A percentile compares a stretch with the other conserved stretches of the same genome.
Conservation (phyloP, 2,888 invertebrate genomes). For the Calephelis perditalis region DNA sequence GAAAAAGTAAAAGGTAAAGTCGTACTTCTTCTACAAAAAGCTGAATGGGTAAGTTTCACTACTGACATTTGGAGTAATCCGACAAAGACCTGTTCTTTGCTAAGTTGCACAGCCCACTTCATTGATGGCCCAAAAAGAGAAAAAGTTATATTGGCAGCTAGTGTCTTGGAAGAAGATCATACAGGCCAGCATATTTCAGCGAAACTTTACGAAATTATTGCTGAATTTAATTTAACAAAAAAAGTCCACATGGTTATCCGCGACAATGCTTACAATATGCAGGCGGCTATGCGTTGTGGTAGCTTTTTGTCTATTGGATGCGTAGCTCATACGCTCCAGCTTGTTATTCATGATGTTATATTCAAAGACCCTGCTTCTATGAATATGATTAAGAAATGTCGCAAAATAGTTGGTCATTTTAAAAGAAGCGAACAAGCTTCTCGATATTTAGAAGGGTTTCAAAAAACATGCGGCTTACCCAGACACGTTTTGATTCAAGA, state of each 20-base stretch:
- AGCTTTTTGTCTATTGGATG: constrained; percentile 14
- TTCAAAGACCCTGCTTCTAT: constrained; percentile 2
- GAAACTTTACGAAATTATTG: constrained; percentile 10
- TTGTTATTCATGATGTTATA: constrained; percentile 14
- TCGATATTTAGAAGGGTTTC: constrained; percentile 16
- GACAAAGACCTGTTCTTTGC: not conserved
- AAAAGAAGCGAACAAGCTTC: constrained; percentile 15
- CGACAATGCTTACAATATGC: constrained; percentile 13
- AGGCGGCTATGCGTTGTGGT: constrained; percentile 15
- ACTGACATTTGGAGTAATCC: constrained; percentile 13
- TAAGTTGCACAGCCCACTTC: not conserved
- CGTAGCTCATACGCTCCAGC: constrained; percentile 16
- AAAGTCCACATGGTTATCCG: constrained; percentile 10
- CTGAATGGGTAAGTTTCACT: constrained; percentile 10
- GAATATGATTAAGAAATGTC: constrained; percentile 12
- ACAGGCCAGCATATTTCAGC: constrained; percentile 10
- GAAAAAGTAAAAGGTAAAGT: no score
- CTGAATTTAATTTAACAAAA: constrained; percentile 13
- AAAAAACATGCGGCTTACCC: constrained; percentile 14
- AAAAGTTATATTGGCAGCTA: constrained; percentile 9
- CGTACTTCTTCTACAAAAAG: constrained; percentile 11
- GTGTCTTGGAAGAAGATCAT: constrained; percentile 8
- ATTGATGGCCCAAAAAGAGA: constrained; percentile 1
- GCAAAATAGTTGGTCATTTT: constrained; percentile 15
- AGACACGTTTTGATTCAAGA: constrained; percentile 16